Conservation (phyloP, 2,888 invertebrate species). For the Dryocosmus kuriphilus region DNA sequence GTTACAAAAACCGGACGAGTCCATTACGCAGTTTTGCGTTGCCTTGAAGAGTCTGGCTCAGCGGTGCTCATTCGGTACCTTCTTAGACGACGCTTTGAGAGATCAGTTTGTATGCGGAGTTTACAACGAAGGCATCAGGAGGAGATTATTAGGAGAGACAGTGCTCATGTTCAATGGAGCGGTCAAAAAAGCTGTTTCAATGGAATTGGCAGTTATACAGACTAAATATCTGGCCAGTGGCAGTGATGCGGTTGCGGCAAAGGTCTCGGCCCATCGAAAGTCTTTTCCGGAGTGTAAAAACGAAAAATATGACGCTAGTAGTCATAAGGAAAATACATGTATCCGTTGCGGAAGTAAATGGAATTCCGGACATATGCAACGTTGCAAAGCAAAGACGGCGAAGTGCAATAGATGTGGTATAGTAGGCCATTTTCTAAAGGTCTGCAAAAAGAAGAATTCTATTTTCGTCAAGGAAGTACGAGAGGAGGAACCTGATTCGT, state of each 20-base stretch:
- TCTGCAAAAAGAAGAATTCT: too few relatives aligned
- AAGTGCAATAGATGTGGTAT: too few relatives aligned
- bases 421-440: too few relatives aligned
- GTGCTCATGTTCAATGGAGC: slow-evolving; percentile 52
- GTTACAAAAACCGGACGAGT: slow-evolving; percentile 48
- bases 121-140: slow-evolving; percentile 50
- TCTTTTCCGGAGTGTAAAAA: neutral
- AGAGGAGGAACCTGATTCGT: neutral
- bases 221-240: too few relatives aligned
- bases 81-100: slow-evolving; percentile 57
- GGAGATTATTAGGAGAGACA: slow-evolving; percentile 56
- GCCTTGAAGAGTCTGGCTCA: slow-evolving; percentile 59
- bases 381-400: too few relatives aligned
- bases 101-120: slow-evolving; percentile 61
- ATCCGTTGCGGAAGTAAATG: slow-evolving; percentile 23
- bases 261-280: neutral
- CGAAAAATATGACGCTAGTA: neutral
- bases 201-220: slow-evolving; percentile 43
- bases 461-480: neutral
- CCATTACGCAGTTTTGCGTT: slow-evolving; percentile 52
- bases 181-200: slow-evolving; percentile 45
- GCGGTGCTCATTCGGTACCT: slow-evolving; percentile 59
- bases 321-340: neutral
- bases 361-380: neutral
- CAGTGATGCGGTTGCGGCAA: neutral